Evolutionary conservation across 2,797 vertebrate genomes (phyloP).

Genomic region (Zonotrichia albicollis): DNA sequence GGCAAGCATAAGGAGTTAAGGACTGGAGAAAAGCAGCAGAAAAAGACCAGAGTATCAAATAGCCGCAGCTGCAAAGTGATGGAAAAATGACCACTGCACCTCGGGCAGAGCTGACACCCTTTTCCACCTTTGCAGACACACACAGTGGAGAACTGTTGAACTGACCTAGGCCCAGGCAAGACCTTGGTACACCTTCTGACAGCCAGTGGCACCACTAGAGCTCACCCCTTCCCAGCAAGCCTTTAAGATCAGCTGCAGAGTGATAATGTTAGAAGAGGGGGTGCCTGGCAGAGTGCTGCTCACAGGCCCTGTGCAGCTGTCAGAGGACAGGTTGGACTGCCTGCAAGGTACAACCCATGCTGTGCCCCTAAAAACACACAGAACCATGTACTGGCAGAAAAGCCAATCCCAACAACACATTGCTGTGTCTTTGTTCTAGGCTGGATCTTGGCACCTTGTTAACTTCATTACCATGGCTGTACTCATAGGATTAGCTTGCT

Average conservation of each 20-base stretch:
- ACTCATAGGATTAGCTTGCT: neutral
- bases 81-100: neutral
- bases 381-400: neutral
- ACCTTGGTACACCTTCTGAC: neutral
- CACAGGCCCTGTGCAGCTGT: neutral
- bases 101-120: neutral
- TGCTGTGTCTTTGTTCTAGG: fast-evolving
- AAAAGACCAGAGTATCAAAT: neutral
- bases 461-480: neutral
- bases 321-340: neutral
- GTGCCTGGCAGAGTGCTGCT: neutral
- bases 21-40: neutral
- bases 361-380: neutral
- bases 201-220: neutral
- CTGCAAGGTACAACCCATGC: fast-evolving
- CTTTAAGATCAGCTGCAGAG: neutral
- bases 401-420: neutral
- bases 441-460: neutral
- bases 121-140: neutral
- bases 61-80: neutral
- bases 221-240: neutral
- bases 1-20: neutral
- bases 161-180: neutral
- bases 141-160: neutral
- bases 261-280: neutral